These are phyloP conservation scores for Phaethon lepturus DNA, from an alignment of 2,113 vertebrate species.

Conservation along the genomic window DNA sequence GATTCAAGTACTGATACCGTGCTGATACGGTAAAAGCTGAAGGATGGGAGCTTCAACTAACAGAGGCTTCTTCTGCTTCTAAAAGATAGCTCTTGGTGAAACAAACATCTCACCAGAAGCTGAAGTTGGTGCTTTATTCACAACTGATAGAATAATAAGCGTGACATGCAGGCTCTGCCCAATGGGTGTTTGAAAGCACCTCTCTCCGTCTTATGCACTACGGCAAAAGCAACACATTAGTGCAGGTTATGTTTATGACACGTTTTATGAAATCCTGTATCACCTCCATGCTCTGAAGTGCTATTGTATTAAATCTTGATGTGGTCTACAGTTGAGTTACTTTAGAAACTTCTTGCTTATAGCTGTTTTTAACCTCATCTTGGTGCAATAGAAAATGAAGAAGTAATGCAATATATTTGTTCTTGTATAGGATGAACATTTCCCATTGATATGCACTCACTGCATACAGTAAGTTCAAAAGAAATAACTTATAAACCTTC, in stretches of 20 bases:
- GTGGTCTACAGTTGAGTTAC: background rate
- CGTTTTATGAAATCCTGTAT: background rate
- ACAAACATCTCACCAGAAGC: background rate
- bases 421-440: background rate
- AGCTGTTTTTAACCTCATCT: background rate
- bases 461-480: background rate
- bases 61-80: background rate
- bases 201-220: rapidly evolving
- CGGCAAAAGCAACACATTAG: background rate
- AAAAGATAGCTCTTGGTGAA: background rate
- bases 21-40: rapidly evolving
- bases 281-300: background rate
- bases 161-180: background rate
- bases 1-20: background rate
- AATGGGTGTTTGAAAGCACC: background rate
- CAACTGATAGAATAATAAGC: background rate
- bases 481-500: background rate
- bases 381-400: background rate
- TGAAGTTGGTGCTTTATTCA: background rate
- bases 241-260: background rate
- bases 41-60: background rate
- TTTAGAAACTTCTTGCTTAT: background rate
- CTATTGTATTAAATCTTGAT: background rate
- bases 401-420: background rate
- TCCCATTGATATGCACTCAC: background rate